These are phyloP conservation scores for Temnothorax curvispinosus DNA, from an alignment of 1,140 invertebrate species.

Conservation along the genomic window DNA sequence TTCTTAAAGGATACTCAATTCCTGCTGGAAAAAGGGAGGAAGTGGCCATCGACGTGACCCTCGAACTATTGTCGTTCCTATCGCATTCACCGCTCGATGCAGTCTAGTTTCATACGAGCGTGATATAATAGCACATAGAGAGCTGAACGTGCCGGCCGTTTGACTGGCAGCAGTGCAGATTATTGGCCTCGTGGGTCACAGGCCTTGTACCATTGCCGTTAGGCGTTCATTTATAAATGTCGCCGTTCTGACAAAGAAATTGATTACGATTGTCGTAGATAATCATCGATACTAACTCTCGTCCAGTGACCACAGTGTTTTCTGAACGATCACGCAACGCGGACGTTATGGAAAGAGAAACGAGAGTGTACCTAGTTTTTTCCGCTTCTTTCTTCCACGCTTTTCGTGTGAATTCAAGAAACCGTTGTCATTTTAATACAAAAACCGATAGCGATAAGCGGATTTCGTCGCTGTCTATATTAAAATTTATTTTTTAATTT, in stretches of 20 bases:
- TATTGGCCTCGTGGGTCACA: conserved; percentile 65
- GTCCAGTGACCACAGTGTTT: conserved; percentile 44
- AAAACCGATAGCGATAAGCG: conserved; percentile 9
- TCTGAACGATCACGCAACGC: conserved; percentile 47
- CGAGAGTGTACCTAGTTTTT: not conserved
- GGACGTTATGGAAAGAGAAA: conserved; percentile 38
- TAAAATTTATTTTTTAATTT: conserved; percentile 27
- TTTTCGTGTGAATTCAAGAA: conserved; percentile 1
- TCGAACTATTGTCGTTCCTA: conserved; percentile 26
- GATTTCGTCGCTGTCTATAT: not conserved
- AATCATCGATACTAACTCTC: conserved; percentile 69
- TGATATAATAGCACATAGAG: conserved; percentile 58
- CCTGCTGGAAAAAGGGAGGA: conserved; percentile 15
- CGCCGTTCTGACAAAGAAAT: conserved; percentile 65
- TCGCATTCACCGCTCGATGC: conserved; percentile 26
- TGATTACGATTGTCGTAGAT: conserved; percentile 69
- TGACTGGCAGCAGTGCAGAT: conserved; percentile 65
- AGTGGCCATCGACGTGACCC: not conserved
- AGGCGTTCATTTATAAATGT: conserved; percentile 71
- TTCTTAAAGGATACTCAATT: not conserved
- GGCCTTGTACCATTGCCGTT: conserved; percentile 60
- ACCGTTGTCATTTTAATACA: conserved; percentile 28
- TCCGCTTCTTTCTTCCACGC: not conserved
- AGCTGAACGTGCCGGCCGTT: conserved; percentile 38
- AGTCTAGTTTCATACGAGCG: conserved; percentile 64